phyloP scores from a whole-genome alignment of 2,797 vertebrate genomes.

The Phyllotis vaccarum region DNA sequence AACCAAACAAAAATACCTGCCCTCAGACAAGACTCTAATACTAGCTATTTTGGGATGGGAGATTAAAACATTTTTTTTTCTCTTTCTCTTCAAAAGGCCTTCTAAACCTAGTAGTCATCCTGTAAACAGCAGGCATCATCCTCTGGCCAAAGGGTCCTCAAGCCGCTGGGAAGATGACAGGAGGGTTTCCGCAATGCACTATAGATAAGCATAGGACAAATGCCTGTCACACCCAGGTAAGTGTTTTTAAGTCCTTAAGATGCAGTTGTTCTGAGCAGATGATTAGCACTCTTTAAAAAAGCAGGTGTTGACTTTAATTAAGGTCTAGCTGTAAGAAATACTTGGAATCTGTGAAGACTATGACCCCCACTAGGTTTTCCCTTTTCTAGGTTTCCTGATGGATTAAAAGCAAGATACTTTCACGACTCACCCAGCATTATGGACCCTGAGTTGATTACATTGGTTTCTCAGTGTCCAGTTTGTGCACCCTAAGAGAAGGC shows the following conservation, averaged over 20 bases:
- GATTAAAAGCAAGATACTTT: background rate
- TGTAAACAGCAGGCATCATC: background rate
- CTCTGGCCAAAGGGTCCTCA: background rate
- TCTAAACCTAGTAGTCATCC: conserved; percentile 21
- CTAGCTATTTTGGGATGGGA: background rate
- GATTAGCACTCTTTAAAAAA: background rate
- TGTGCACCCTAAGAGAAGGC: background rate
- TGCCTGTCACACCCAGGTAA: background rate
- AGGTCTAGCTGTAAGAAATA: background rate
- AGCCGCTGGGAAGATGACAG: background rate
- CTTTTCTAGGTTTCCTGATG: background rate
- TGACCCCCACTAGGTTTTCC: background rate
- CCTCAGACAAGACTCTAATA: conserved; percentile 28
- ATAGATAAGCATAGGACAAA: conserved; percentile 14
- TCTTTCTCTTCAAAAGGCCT: background rate
- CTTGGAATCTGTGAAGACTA: conserved; percentile 17
- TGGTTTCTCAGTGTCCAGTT: background rate
- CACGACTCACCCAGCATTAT: background rate
- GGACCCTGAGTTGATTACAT: background rate
- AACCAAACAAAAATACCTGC: background rate
- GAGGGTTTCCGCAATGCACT: background rate
- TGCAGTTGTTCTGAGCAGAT: background rate
- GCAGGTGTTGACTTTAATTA: conserved; percentile 7
- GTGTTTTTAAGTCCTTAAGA: background rate
- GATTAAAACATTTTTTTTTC: background rate